Evolutionary conservation across 1,140 invertebrate genomes (phyloP).

Genomic region (Drosophila ficusphila): DNA sequence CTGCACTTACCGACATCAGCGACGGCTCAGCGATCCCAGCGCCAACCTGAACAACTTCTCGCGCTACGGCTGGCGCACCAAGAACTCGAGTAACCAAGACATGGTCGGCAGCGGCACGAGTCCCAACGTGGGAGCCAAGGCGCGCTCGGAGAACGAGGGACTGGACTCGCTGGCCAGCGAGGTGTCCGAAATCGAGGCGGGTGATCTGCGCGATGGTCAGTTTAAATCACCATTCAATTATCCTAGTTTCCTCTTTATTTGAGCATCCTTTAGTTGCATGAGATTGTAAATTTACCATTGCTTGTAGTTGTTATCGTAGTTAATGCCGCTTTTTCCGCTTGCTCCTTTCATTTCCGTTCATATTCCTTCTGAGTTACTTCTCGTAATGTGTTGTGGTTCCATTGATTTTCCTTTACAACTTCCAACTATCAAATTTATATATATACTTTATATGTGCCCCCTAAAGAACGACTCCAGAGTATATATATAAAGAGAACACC

Average conservation of each 20-base stretch:
- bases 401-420: constrained; percentile 67
- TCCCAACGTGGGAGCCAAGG: constrained; percentile 86
- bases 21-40: constrained; percentile 96
- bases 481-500: constrained; percentile 60
- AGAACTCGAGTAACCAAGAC: constrained; percentile 84
- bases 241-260: constrained; percentile 32
- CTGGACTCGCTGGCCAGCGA: constrained; percentile 92
- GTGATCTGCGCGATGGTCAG: constrained; percentile 95
- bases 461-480: constrained; percentile 43
- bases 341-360: constrained; percentile 54
- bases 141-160: constrained; percentile 96
- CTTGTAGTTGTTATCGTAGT: constrained; percentile 7
- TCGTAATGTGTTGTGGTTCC: constrained; percentile 79
- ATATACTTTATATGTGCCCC: constrained; percentile 48
- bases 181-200: constrained; percentile 96
- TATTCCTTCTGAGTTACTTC: constrained; percentile 47
- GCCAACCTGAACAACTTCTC: constrained; percentile 96
- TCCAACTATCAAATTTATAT: constrained; percentile 64
- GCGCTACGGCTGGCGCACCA: constrained; percentile 91
- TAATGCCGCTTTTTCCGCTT: constrained; percentile 47
- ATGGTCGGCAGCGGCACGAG: constrained; percentile 81
- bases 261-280: constrained; percentile 45
- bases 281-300: not conserved
- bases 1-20: constrained; percentile 91
- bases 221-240: not conserved